phyloP scores from a whole-genome alignment of 64 coral and sea anemone species.

The Trachythela sp. region DNA sequence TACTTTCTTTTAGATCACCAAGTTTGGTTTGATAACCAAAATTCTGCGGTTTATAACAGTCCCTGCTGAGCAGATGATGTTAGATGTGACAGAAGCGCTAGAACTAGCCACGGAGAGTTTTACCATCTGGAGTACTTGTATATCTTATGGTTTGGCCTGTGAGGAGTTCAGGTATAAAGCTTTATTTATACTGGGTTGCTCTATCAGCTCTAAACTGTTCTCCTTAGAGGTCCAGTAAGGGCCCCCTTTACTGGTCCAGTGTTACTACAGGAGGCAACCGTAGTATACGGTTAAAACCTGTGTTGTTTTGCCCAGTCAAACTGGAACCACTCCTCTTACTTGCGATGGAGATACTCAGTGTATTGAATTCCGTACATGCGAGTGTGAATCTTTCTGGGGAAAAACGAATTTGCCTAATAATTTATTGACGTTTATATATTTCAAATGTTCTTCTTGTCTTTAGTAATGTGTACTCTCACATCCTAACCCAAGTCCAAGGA shows the following conservation, averaged over 20 bases:
- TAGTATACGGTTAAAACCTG: too few species aligned
- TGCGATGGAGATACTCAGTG: too few species aligned
- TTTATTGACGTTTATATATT: neutral
- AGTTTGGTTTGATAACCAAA: constrained; percentile 60
- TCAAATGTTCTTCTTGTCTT: neutral
- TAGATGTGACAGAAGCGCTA: constrained; percentile 37
- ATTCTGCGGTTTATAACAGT: constrained; percentile 64
- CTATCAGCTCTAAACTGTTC: too few species aligned
- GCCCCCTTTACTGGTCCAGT: too few species aligned
- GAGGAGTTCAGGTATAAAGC: constrained; percentile 57
- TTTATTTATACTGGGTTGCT: too few species aligned
- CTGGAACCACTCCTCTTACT: too few species aligned
- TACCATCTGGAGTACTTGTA: constrained; percentile 70
- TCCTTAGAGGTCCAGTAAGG: too few species aligned
- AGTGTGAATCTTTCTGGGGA: too few species aligned
- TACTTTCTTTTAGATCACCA: constrained; percentile 63
- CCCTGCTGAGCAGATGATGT: constrained; percentile 49
- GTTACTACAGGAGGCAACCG: too few species aligned
- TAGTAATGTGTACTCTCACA: neutral
- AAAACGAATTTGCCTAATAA: neutral
- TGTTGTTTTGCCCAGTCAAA: too few species aligned
- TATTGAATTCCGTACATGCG: too few species aligned
- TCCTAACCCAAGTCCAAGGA: neutral
- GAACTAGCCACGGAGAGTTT: constrained; percentile 70
- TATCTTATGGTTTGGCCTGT: constrained; percentile 87